Percentiles rank a stretch among this genome's conserved stretches.
Conservation (phyloP, 2,797 vertebrate species). For the Lepilemur ruficaudatus region DNA sequence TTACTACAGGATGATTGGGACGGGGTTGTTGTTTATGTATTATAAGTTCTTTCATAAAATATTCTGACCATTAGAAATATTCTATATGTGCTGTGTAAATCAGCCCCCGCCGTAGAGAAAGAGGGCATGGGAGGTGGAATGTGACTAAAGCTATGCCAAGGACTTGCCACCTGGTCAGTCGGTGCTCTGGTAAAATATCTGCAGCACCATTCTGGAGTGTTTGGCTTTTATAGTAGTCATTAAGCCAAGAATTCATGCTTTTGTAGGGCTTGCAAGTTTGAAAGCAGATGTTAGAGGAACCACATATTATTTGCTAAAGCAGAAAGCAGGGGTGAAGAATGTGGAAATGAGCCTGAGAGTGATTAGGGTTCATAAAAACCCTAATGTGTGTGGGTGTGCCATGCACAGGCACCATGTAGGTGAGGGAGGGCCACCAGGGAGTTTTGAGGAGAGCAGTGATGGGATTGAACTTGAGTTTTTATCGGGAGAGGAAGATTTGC, state of each 20-base stretch:
- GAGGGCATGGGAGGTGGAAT: background rate
- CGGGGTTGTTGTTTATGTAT: background rate
- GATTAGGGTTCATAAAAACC: background rate
- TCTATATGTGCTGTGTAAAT: background rate
- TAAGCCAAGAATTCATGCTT: background rate
- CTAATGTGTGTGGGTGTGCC: background rate
- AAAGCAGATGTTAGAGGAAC: background rate
- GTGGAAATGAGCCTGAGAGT: background rate
- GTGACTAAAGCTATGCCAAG: background rate
- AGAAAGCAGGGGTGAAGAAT: background rate
- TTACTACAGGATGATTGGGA: background rate
- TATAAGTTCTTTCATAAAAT: background rate
- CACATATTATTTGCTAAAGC: background rate
- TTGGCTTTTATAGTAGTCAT: background rate
- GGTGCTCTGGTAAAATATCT: background rate
- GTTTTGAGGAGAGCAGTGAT: background rate
- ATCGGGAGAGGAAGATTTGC: background rate
- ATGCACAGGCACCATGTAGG: background rate
- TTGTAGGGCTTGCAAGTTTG: background rate
- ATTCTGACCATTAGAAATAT: background rate
- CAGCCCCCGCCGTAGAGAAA: background rate
- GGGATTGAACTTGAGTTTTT: background rate
- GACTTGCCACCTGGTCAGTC: background rate
- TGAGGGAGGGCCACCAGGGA: background rate
- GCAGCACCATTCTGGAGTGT: background rate